Percentiles rank a stretch among this genome's conserved stretches.
Conservation (phyloP, 2,888 invertebrate species). For the Leucophenga maculata region DNA sequence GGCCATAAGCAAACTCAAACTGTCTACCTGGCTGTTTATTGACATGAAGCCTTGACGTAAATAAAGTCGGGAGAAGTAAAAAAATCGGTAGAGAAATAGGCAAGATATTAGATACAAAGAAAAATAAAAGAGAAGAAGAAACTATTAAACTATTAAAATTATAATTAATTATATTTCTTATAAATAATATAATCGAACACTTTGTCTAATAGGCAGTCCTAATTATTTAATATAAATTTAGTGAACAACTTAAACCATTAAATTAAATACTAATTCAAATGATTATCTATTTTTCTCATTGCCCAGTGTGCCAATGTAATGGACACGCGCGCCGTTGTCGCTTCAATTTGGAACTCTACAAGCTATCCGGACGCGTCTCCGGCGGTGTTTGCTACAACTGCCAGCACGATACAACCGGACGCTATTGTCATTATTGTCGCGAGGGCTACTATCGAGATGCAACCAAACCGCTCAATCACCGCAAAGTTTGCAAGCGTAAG, state of each 20-base stretch:
- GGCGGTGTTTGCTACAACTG: conserved; percentile 98
- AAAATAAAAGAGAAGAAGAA: too few relatives aligned
- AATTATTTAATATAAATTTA: not conserved
- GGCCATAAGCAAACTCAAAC: too few relatives aligned
- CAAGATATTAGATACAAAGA: too few relatives aligned
- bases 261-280: not conserved
- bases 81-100: too few relatives aligned
- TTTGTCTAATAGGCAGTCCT: too few relatives aligned
- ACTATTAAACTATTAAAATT: too few relatives aligned
- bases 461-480: conserved; percentile 91
- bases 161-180: too few relatives aligned
- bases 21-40: too few relatives aligned
- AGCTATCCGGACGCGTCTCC: conserved; percentile 92
- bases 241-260: not conserved
- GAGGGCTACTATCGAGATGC: conserved; percentile 97
- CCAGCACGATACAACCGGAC: conserved; percentile 95
- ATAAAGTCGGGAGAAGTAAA: too few relatives aligned
- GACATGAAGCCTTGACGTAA: too few relatives aligned
- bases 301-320: conserved; percentile 98
- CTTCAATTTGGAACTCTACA: conserved; percentile 98
- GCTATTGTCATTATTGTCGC: conserved; percentile 98
- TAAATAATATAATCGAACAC: too few relatives aligned
- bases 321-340: conserved; percentile 96
- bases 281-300: conserved; percentile 23
- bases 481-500: conserved; percentile 98